Evolutionary conservation across 1,140 invertebrate genomes (phyloP).

Genomic region (Drosophila pectinifera): DNA sequence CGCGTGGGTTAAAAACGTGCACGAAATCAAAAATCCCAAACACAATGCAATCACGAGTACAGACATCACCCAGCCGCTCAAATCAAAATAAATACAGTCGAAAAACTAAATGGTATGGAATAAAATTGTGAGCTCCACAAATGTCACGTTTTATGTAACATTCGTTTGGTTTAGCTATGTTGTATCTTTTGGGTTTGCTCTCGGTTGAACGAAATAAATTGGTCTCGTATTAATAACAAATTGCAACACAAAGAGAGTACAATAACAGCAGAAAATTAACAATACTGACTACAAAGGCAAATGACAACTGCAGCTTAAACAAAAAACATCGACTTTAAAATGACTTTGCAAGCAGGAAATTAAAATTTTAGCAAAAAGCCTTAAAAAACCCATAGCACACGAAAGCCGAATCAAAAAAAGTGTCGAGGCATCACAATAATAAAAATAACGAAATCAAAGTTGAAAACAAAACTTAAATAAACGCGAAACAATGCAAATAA

Average conservation of each 20-base stretch:
- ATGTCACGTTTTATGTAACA: constrained; percentile 74
- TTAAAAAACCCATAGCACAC: constrained; percentile 41
- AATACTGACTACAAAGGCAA: constrained; percentile 23
- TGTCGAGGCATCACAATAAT: constrained; percentile 60
- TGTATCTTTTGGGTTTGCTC: constrained; percentile 6
- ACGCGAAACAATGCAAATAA: constrained; percentile 50
- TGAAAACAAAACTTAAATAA: constrained; percentile 43
- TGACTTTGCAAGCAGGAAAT: constrained; percentile 54
- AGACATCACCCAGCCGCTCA: constrained; percentile 26
- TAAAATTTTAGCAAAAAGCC: constrained; percentile 44
- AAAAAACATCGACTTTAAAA: constrained; percentile 56
- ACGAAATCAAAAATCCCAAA: constrained; percentile 23
- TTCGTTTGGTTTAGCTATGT: constrained; percentile 33
- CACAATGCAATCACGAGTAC: constrained; percentile 16
- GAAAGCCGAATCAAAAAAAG: constrained; percentile 61
- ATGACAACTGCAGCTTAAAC: constrained; percentile 47
- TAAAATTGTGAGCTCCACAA: constrained; percentile 52
- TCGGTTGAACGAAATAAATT: constrained; percentile 29
- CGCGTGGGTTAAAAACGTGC: constrained; percentile 56
- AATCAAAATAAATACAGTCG: constrained; percentile 11
- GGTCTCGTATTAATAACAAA: constrained; percentile 45
- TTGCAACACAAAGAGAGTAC: constrained; percentile 33
- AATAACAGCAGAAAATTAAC: constrained; percentile 39
- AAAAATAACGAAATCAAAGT: constrained; percentile 26
- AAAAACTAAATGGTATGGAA: constrained; percentile 25